Base-by-base conservation (phyloP, 2,797 vertebrate species). In the Pantherophis alleghaniensis region DNA sequence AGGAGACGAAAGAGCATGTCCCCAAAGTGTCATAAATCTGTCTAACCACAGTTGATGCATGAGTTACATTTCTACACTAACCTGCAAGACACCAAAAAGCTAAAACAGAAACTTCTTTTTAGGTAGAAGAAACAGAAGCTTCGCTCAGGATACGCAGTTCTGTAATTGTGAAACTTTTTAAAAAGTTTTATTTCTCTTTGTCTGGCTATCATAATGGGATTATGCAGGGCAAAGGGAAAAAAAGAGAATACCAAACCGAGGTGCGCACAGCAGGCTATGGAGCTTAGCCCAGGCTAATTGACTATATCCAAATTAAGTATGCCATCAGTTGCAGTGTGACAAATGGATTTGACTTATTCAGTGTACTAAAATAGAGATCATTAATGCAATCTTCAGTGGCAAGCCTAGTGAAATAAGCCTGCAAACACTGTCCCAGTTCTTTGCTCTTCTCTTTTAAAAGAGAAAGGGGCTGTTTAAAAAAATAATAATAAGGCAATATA, bases 221-320 rank as follows among this genome's bases (percentile, higher is more conserved):
- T 99, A 99, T 98, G 98, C 98, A 98, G 98, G 99, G 99, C 98
- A 98, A 98, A 98, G 98, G 98, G 97, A 98, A 98, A 98, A 53
- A 98, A 98, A 98, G 98, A 98, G 98, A 98, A 98, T 98, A 98
- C 98, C 98, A 98, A 98, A 99, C 99, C 98, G 98, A 99, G 99
- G 98, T 99, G 98, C 98, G 98, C 98, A 96, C 99, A 99, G 99
- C 99, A 99, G 99, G 99, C 98, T 99, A 98, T 98, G 97, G 98
- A 99, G 98, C 98, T 99, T 99, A 99, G 99, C 98, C 98, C 98
- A 98, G 98, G 98, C 99, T 99, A 99, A 99, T 99, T 99, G 99
- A 99, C 98, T 99, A 99, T 98, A 99, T 99, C 99, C 98, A 99
- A 99, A 99, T 99, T 99, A 99, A 99, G 99, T 99, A 99, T 99